A percentile compares a stretch with the other conserved stretches of the same genome.
phyloP scores from a whole-genome alignment of 2,797 vertebrate genomes.

The Pseudotriccus pelzelni region DNA sequence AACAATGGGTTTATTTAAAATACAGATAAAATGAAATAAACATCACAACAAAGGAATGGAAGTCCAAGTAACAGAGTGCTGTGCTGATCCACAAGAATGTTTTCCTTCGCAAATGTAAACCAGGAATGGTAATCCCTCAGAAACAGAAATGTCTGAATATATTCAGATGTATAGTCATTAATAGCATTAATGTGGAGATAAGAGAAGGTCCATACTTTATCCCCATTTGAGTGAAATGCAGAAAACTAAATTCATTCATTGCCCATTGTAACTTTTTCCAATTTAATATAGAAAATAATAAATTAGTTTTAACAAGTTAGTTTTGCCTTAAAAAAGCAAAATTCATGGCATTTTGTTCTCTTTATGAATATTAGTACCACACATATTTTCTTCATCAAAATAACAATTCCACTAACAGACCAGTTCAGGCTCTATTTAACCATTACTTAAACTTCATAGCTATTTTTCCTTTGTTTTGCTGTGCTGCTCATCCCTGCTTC shows the following conservation, averaged over 20 bases:
- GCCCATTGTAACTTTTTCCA: background rate
- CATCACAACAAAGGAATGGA: background rate
- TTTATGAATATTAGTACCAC: background rate
- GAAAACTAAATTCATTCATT: background rate
- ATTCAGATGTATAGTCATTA: background rate
- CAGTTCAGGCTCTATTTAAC: background rate
- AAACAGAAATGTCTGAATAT: background rate
- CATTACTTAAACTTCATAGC: background rate
- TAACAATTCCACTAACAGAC: background rate
- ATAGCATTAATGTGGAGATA: background rate
- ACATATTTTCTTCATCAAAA: background rate
- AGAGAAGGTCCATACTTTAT: background rate
- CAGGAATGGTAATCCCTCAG: background rate
- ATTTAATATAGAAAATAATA: background rate
- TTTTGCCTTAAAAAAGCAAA: background rate
- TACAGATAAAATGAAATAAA: background rate
- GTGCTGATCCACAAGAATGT: background rate
- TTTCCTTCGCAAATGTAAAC: background rate
- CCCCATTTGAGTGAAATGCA: background rate
- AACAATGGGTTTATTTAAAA: background rate
- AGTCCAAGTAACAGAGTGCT: background rate
- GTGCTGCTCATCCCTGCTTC: background rate
- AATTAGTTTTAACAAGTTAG: background rate
- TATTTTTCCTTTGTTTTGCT: background rate
- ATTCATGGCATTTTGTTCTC: background rate